These are phyloP conservation scores for Pardalotus punctatus DNA, from an alignment of 2,113 vertebrate species.

Conservation along the genomic window DNA sequence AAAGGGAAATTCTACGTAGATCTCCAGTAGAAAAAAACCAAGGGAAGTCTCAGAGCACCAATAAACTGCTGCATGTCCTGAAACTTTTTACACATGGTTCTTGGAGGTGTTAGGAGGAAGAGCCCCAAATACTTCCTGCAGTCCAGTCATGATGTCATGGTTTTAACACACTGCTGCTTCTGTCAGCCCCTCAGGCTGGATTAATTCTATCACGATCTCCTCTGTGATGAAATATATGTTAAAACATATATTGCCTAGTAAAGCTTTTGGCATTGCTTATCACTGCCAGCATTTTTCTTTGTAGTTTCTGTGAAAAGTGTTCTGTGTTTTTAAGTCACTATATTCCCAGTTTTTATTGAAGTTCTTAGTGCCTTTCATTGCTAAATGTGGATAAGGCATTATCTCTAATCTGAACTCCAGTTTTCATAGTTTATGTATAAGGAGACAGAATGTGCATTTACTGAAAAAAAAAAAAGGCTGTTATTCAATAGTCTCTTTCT, in stretches of 20 bases:
- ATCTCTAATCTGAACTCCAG: neutral
- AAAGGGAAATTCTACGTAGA: neutral
- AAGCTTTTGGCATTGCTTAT: neutral
- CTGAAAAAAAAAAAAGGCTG: neutral
- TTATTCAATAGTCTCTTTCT: neutral
- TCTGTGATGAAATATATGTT: neutral
- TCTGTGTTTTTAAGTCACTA: neutral
- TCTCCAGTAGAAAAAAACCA: neutral
- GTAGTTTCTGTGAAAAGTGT: neutral
- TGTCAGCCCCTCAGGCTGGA: neutral
- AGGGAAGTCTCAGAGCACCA: neutral
- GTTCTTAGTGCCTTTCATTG: neutral
- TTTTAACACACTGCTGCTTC: neutral
- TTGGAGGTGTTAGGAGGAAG: neutral
- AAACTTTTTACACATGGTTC: neutral
- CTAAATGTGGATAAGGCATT: neutral
- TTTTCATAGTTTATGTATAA: neutral
- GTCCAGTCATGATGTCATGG: neutral
- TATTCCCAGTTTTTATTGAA: neutral
- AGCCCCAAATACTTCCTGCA: neutral
- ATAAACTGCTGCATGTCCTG: neutral
- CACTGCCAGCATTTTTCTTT: neutral
- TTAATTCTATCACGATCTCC: neutral
- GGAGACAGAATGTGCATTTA: neutral
- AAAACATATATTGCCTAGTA: neutral